Evolutionary conservation across 2,113 vertebrate genomes (phyloP), one percentile per base, ranked within the genome.

Genomic region (Parotia lawesii): DNA sequence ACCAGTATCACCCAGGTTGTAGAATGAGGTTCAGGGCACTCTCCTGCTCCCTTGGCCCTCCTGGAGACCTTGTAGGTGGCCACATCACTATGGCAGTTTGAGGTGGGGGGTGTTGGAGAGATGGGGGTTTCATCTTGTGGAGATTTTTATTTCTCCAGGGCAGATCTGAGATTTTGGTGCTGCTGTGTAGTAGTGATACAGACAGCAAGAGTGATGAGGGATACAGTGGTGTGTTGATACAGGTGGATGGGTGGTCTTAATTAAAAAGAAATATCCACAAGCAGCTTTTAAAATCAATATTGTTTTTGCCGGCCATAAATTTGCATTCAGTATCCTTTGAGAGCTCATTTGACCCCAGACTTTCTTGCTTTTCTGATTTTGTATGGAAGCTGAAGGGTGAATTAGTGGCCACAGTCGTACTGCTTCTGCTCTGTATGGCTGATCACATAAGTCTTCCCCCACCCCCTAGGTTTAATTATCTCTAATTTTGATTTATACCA

Each of bases 401-500:
- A 83, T 88, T 73, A 83, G 45, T 88, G 35, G 25, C 72, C 57
- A 44, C 60, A 69, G 3, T 93, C 38, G 17, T 15, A 15, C 16
- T 71, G 19, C 35, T 91, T 81, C 37, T 77, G 21, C 53, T 88
- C 42, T 75, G 27, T 80, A 12, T 84, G 83, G 69, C 77, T 80
- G 83, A 94, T 89, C 67, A 64, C 20, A 21, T n/a, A 89, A 90
- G 42, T 81, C 62, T 86, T 80, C 29, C 25, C 15, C 12, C 31
- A 60, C 25, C 71, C 80, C 57, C 58, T 64, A 73, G 37, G 44
- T 93, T 95, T 91, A 85, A 80, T 94, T 90, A 61, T 47, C 83
- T 95, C 44, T 86, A 85, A 84, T 96, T 89, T 89, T 96, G 50
- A 94, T 93, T 93, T 76, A 78, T 89, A 35, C 50, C 53, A 19